Evolutionary conservation across 2,113 vertebrate species (phyloP), one percentile per base, ranked within the genome.

Genomic region (Struthidea cinerea): DNA sequence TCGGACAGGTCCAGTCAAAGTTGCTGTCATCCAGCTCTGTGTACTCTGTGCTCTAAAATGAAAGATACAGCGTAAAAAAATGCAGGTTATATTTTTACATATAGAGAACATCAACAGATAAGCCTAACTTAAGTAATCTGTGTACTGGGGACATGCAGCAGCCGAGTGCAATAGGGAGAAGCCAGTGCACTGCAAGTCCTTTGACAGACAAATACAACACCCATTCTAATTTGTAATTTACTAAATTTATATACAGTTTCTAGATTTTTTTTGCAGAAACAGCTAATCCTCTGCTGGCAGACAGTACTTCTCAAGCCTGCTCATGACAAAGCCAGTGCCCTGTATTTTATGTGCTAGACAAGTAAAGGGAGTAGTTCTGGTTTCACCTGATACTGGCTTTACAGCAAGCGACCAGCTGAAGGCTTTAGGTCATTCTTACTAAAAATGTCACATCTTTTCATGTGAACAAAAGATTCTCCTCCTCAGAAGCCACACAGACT

Each of bases 1-100:
- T 99, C 0, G 99, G 99, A 96, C 99, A 99, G 44, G 99, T 99
- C 99, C 99, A 99, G 42, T 99, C 99, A 71, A 99, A 99, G 94
- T 99, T 99, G 46, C 98, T 99, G 97, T 99, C 99, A 3, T 99
- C 99, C 90, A 99, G 96, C 95, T 99, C 99, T n/a, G 96, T 98
- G 94, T 98, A 98, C 74, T 98, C 98, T 39, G 97, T 96, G 46
- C 97, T 98, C 98, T 98, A 52, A 33, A 95, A 97, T 15, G 61
- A 33, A 87, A 96, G 87, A 90, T 2, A 60, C 4, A 81, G 44
- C 79, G 30, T 41, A 24, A 16, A 61, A 30, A 85, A 61, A 46
- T 7, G 14, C n/a, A 79, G n/a, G n/a, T 67, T 39, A 5, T 16
- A 6, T 82, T 87, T 63, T 87, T 61, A 83, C 24, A 53, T 3